Evolutionary conservation across 2,888 invertebrate species (phyloP), one percentile per base, ranked within the genome.

Genomic region (Meiosimyza decipiens): DNA sequence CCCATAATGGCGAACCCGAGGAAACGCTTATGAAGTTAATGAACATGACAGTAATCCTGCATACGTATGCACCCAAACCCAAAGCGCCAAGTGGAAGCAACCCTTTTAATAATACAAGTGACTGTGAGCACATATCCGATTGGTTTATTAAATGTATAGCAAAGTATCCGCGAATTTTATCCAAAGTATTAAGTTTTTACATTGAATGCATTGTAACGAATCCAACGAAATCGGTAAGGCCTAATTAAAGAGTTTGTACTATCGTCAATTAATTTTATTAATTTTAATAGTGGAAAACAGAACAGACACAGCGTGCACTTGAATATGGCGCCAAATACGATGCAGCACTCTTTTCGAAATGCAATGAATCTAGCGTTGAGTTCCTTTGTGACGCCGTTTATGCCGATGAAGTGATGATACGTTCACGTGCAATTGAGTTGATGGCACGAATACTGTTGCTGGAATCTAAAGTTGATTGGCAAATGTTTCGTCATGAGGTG

Each of bases 291-390:
- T 87, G 86, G 85, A 85, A 82, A 76, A 73, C 68, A 0, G 81
- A 78, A 0, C 85, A 87, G 50, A 81, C 79, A 0, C 84, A 84
- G 73, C 79, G 82, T 1, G 84, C 85, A 13, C 78, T 87, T 33
- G 84, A 82, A 6, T 87, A 86, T 77, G 87, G 85, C 0, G 86
- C 86, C 18, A 85, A 86, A 79, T 87, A 87, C 59, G 87, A 87
- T 79, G 83, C 86, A 1, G 85, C 84, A 0, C 78, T 87, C 3
- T 87, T 82, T 62, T 82, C 82, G n/a, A 85, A 84, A 57, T 87
- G 87, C 57, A 87, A 87, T 64, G 83, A 84, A 71, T 86, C 87
- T 1, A 81, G 85, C 28, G 78, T 84, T 1, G 81, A 81, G 22
- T 83, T 82, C 51, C 75, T 87, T 2, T 77, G 82, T 1, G 79